Evolutionary conservation across 2,113 vertebrate species (phyloP).

Genomic region (Coptodon rendalli): DNA sequence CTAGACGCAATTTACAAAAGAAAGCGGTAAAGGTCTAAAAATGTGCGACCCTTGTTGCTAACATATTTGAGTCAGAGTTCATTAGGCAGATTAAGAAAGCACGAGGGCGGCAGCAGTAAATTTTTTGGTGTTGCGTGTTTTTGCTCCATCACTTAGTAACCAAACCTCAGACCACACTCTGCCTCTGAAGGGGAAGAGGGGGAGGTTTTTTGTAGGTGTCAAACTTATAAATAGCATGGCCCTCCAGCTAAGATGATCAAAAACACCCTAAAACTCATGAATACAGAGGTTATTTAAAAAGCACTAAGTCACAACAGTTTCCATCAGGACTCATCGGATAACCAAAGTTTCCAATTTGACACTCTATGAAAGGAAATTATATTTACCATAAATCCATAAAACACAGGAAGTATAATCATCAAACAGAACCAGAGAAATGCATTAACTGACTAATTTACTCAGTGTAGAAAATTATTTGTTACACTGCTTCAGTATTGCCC

Average conservation of each 20-base stretch:
- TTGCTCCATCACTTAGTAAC: slow-evolving; percentile 42
- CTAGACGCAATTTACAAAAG: background rate
- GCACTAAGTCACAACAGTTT: background rate
- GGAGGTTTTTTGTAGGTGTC: background rate
- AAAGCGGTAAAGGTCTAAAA: background rate
- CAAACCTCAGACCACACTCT: slow-evolving; percentile 61
- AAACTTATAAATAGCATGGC: slow-evolving; percentile 36
- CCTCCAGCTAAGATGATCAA: background rate
- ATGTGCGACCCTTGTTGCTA: background rate
- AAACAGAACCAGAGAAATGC: background rate
- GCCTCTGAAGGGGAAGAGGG: background rate
- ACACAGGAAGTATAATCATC: background rate
- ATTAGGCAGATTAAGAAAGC: background rate
- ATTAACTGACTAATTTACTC: background rate
- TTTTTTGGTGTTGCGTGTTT: slow-evolving; percentile 17
- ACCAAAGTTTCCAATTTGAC: background rate
- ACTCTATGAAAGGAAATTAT: background rate
- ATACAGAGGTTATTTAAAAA: background rate
- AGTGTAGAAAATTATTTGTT: background rate
- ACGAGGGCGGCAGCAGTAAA: background rate
- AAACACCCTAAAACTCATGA: background rate
- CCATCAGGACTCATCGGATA: background rate
- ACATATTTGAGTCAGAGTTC: background rate
- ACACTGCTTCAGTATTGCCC: background rate
- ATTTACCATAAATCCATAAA: background rate